Percentiles rank a stretch among this genome's conserved stretches.
These are phyloP conservation scores for Mus caroli DNA, from an alignment of 2,797 vertebrate genomes.

Conservation along the genomic window DNA sequence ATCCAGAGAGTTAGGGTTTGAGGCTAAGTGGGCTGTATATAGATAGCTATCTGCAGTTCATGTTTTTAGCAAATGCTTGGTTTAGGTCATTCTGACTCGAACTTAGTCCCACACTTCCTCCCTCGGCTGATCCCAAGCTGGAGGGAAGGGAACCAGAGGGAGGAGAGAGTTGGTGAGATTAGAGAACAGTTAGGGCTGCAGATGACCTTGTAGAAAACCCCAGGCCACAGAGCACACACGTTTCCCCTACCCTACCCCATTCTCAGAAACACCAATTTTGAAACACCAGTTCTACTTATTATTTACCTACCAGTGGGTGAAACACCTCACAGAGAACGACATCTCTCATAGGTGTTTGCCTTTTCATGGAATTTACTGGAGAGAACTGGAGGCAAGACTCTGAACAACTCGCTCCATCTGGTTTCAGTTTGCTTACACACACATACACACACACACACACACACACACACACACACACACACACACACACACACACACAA, in stretches of 20 bases:
- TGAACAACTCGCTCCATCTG: constrained; percentile 81
- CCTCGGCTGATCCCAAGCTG: neutral
- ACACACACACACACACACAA: constrained; percentile 18
- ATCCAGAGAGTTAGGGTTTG: neutral
- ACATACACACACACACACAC: constrained; percentile 12
- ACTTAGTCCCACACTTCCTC: neutral
- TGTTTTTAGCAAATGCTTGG: neutral
- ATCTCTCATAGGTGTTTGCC: constrained; percentile 74
- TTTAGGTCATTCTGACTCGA: constrained; percentile 42
- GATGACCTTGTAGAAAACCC: constrained; percentile 11
- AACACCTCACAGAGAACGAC: constrained; percentile 67
- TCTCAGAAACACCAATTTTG: neutral
- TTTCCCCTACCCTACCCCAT: neutral
- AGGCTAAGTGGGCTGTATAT: neutral
- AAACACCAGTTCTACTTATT: constrained; percentile 36
- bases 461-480: too few species aligned
- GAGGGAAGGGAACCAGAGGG: neutral
- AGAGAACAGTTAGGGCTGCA: neutral
- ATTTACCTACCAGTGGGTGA: constrained; percentile 72
- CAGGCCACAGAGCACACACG: neutral
- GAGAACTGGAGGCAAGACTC: constrained; percentile 78
- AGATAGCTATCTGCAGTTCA: neutral
- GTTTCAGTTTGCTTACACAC: constrained; percentile 82
- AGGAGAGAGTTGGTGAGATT: constrained; percentile 14
- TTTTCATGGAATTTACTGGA: constrained; percentile 80